Evolutionary conservation across 2,888 invertebrate species (phyloP).

Genomic region (Seira sanloemensis): DNA sequence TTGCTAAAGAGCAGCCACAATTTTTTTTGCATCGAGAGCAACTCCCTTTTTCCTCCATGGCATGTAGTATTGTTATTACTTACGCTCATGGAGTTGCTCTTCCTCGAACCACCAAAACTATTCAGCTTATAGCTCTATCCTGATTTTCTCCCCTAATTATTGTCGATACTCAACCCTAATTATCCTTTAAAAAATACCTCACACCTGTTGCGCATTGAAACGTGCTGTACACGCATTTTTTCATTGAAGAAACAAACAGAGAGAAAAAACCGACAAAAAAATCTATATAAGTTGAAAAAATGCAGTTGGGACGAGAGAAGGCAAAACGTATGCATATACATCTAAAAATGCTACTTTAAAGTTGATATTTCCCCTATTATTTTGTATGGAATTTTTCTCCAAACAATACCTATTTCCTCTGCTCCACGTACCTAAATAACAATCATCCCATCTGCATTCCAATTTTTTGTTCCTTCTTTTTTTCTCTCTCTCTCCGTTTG

Average conservation of each 20-base stretch:
- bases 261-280: slow-evolving; percentile 20
- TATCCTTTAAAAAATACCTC: slow-evolving; percentile 11
- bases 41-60: not conserved
- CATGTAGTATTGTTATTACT: not conserved
- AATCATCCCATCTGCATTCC: slow-evolving; percentile 19
- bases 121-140: no score
- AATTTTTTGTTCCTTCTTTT: slow-evolving; percentile 19
- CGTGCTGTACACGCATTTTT: slow-evolving; percentile 19
- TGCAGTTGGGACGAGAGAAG: not conserved
- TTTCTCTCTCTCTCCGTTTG: slow-evolving; percentile 2
- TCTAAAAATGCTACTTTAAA: slow-evolving; percentile 12
- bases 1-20: no score
- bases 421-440: slow-evolving; percentile 20
- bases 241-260: slow-evolving; percentile 19
- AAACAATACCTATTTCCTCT: slow-evolving; percentile 15
- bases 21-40: not conserved
- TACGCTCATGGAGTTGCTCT: not conserved
- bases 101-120: not conserved
- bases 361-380: not conserved
- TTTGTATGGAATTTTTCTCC: slow-evolving; percentile 20
- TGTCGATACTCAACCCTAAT: slow-evolving; percentile 1
- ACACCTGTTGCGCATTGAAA: slow-evolving; percentile 20
- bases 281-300: slow-evolving; percentile 11
- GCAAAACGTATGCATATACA: slow-evolving; percentile 14
- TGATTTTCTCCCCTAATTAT: not conserved